phyloP scores from a whole-genome alignment of 2,797 vertebrate species.

The Tragopan temminckii region DNA sequence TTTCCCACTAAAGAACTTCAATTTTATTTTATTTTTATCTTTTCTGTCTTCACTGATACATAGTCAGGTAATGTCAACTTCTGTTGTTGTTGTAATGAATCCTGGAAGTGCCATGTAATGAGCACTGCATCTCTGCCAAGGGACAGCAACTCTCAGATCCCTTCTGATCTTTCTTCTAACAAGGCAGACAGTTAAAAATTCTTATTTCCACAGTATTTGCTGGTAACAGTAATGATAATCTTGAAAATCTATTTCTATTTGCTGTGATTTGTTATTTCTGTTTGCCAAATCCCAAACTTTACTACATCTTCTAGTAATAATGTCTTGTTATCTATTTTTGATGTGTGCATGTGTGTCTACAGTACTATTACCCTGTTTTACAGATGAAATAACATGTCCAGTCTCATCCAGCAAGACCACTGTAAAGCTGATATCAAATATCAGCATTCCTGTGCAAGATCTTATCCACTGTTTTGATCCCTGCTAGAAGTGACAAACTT shows the following conservation, averaged over 20 bases:
- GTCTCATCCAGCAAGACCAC: not conserved
- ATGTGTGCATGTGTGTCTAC: not conserved
- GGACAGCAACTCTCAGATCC: not conserved
- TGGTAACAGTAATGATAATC: not conserved
- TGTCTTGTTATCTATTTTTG: not conserved
- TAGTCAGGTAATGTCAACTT: not conserved
- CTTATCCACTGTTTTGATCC: not conserved
- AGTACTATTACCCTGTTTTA: not conserved
- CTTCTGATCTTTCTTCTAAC: not conserved
- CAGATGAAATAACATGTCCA: not conserved
- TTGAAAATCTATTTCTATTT: not conserved
- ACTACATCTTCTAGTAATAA: not conserved
- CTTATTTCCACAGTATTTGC: not conserved
- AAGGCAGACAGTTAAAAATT: slow-evolving; percentile 10
- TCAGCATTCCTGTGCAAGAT: slow-evolving; percentile 2
- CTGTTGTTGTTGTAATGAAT: not conserved
- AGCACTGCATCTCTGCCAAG: not conserved
- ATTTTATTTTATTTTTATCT: not conserved
- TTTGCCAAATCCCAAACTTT: not conserved
- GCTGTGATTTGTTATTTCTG: not conserved
- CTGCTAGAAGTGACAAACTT: slow-evolving; percentile 13
- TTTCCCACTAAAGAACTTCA: not conserved
- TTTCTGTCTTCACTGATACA: not conserved
- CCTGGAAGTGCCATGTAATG: not conserved
- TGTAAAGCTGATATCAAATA: slow-evolving; percentile 1